Evolutionary conservation across 1,140 invertebrate species (phyloP).

Genomic region (Ceratosolen solmsi): DNA sequence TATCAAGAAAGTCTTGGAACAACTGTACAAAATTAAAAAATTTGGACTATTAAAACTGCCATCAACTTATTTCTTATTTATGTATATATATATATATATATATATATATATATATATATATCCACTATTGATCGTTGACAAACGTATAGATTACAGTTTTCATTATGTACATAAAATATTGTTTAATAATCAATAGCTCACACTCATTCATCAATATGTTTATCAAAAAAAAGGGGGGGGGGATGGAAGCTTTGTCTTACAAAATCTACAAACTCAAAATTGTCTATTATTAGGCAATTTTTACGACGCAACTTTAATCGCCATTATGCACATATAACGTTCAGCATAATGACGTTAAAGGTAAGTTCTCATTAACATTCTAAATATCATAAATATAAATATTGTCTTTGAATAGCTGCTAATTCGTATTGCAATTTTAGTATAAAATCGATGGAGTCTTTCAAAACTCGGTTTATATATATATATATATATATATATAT

Average conservation of each 20-base stretch:
- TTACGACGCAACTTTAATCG: constrained; percentile 48
- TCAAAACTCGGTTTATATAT: constrained; percentile 24
- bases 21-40: constrained; percentile 60
- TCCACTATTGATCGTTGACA: constrained; percentile 64
- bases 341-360: constrained; percentile 52
- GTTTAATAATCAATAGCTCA: constrained; percentile 54
- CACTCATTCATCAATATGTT: constrained; percentile 54
- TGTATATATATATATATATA: constrained; percentile 69
- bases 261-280: constrained; percentile 57
- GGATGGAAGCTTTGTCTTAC: constrained; percentile 60
- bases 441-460: constrained; percentile 53
- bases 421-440: constrained; percentile 58
- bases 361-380: constrained; percentile 53
- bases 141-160: constrained; percentile 64
- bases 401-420: constrained; percentile 64
- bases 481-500: no score
- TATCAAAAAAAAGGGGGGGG: constrained; percentile 55
- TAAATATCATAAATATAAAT: constrained; percentile 58
- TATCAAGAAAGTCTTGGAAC: constrained; percentile 52
- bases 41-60: constrained; percentile 54
- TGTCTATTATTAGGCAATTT: constrained; percentile 58
- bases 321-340: constrained; percentile 52
- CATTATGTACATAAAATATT: constrained; percentile 66
- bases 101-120: constrained; percentile 67
- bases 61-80: constrained; percentile 57